These are phyloP conservation scores for Cremastinae sp. DNA, from an alignment of 2,888 invertebrate species.

Conservation along the genomic window DNA sequence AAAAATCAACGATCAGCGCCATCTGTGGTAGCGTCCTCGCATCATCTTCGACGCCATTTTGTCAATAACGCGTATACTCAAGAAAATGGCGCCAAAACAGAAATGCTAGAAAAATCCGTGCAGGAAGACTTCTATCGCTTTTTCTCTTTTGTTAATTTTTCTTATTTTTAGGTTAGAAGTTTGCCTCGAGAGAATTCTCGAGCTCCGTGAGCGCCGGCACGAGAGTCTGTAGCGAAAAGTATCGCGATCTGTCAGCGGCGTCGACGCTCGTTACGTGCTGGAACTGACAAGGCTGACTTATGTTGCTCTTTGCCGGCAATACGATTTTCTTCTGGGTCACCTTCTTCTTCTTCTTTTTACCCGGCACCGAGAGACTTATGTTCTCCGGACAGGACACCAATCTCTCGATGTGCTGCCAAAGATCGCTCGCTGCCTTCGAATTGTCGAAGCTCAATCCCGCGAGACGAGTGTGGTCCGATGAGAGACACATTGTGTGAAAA, in stretches of 20 bases:
- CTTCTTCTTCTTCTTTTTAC: conserved; percentile 83
- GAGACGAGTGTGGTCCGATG: conserved; percentile 88
- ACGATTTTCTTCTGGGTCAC: conserved; percentile 82
- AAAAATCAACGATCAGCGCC: too few species aligned
- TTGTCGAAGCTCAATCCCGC: conserved; percentile 91
- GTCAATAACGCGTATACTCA: conserved; percentile 25
- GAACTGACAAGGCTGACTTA: conserved; percentile 92
- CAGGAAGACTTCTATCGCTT: conserved; percentile 13
- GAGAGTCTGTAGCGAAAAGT: conserved; percentile 86
- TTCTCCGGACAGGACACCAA: conserved; percentile 89
- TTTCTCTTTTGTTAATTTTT: conserved; percentile 9
- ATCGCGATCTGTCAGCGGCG: conserved; percentile 84
- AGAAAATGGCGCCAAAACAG: conserved; percentile 11
- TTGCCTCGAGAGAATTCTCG: conserved; percentile 70
- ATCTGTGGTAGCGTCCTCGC: too few species aligned
- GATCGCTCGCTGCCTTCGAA: conserved; percentile 86
- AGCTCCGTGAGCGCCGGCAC: conserved; percentile 79
- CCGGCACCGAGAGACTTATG: conserved; percentile 87
- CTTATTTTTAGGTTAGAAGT: conserved; percentile 64
- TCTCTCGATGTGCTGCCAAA: conserved; percentile 86
- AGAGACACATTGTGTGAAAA: conserved; percentile 91
- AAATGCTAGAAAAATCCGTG: conserved; percentile 21
- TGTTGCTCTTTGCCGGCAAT: conserved; percentile 89
- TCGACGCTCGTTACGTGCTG: conserved; percentile 91
- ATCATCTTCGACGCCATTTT: conserved; percentile 5